Percentiles rank a stretch among this genome's conserved stretches.
These are phyloP conservation scores for Siderastrea radians DNA, from an alignment of 92 coral and sea anemone genomes.

Conservation along the genomic window DNA sequence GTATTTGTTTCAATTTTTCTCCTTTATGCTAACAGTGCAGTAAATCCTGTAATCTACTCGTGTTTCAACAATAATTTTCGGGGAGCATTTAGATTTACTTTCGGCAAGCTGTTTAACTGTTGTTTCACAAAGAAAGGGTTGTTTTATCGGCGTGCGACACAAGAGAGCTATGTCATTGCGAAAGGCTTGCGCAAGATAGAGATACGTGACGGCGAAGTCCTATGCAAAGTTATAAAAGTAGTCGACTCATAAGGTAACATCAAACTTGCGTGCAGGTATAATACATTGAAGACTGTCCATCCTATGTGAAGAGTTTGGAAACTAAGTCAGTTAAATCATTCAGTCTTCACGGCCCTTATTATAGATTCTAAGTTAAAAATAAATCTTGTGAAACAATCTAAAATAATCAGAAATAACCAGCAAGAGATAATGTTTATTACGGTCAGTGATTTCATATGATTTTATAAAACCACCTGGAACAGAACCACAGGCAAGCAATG, in stretches of 20 bases:
- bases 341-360: no score
- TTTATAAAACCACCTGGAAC: no score
- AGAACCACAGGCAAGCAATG: no score
- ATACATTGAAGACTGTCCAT: no score
- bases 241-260: not conserved
- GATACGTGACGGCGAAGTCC: not conserved
- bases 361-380: no score
- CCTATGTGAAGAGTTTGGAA: no score
- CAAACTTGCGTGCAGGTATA: not conserved
- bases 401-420: no score
- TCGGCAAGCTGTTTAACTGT: slow-evolving; percentile 35
- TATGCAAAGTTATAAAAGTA: not conserved
- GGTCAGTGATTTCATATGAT: no score
- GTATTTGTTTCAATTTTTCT: slow-evolving; percentile 60
- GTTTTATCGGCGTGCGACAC: not conserved
- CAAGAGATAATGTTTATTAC: no score
- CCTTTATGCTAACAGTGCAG: slow-evolving; percentile 64
- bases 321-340: no score
- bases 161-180: not conserved
- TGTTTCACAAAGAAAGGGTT: slow-evolving; percentile 8
- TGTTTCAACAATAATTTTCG: slow-evolving; percentile 69
- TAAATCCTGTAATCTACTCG: slow-evolving; percentile 72
- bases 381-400: no score
- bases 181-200: not conserved
- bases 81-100: slow-evolving; percentile 36